These are phyloP conservation scores for Imbricaverruca yamaguchii DNA, from an alignment of 2,888 invertebrate species.

Conservation along the genomic window DNA sequence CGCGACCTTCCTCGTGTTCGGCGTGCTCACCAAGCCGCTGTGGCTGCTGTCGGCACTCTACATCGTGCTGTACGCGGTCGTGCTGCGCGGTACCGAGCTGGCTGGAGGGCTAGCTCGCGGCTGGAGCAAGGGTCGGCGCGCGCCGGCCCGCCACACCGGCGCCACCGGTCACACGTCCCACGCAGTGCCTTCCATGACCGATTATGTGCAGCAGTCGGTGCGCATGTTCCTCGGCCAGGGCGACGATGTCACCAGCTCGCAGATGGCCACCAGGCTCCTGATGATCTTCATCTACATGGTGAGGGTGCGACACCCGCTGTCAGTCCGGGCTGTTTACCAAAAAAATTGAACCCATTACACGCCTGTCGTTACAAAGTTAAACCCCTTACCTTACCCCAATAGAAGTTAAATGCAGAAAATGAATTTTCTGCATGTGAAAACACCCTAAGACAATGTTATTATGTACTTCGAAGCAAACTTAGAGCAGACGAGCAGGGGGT, in stretches of 20 bases:
- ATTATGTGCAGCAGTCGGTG: background rate
- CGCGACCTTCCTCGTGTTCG: background rate
- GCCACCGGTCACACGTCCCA: background rate
- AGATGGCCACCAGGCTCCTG: background rate
- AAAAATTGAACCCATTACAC: too few relatives aligned
- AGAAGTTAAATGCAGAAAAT: too few relatives aligned
- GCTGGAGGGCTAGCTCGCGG: background rate
- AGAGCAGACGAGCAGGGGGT: too few relatives aligned
- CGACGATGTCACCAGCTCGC: background rate
- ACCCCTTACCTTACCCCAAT: too few relatives aligned
- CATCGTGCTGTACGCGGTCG: background rate
- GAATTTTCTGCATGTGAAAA: too few relatives aligned
- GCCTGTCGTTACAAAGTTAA: too few relatives aligned
- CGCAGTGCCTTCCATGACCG: background rate
- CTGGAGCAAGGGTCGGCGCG: too few relatives aligned
- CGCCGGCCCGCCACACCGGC: too few relatives aligned
- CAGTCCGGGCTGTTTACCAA: too few relatives aligned
- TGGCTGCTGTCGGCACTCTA: background rate
- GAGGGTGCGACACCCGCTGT: background rate
- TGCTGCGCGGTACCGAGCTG: background rate
- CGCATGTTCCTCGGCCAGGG: conserved; percentile 13
- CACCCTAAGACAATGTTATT: too few relatives aligned
- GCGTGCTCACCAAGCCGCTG: background rate
- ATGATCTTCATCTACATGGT: conserved; percentile 7
- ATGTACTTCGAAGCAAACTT: too few relatives aligned